phyloP scores from a whole-genome alignment of 2,888 invertebrate species.

The Pseudanteris insignis region DNA sequence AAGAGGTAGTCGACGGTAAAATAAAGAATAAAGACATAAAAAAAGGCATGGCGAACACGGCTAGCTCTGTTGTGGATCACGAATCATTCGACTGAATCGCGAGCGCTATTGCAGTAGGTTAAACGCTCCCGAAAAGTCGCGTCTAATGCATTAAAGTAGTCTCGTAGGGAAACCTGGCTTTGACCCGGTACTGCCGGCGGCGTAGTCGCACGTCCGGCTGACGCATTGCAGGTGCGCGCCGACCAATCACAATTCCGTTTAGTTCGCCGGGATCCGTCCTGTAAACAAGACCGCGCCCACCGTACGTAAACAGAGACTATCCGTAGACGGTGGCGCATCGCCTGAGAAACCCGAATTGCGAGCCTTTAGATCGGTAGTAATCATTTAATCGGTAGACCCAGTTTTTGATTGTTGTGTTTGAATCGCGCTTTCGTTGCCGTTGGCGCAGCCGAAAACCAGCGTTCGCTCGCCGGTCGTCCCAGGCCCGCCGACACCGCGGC shows the following conservation, averaged over 20 bases:
- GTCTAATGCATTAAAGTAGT: conserved; percentile 41
- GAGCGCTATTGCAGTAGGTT: conserved; percentile 37
- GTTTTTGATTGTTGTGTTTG: too few species aligned
- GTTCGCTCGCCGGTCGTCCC: conserved; percentile 1
- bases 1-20: too few species aligned
- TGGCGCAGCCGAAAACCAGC: not conserved
- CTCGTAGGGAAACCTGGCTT: conserved; percentile 57
- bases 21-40: not conserved
- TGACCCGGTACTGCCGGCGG: conserved; percentile 61
- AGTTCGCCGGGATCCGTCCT: conserved; percentile 70
- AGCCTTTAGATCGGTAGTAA: too few species aligned
- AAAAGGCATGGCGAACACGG: not conserved
- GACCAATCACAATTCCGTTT: conserved; percentile 78
- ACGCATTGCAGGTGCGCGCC: conserved; percentile 88
- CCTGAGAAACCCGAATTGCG: conserved; percentile 1
- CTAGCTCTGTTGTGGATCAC: not conserved
- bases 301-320: conserved; percentile 41
- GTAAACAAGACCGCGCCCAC: conserved; percentile 75
- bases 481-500: conserved; percentile 8
- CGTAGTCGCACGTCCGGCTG: conserved; percentile 70
- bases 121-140: conserved; percentile 42
- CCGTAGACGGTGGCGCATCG: conserved; percentile 21
- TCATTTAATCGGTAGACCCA: too few species aligned
- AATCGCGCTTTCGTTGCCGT: not conserved
- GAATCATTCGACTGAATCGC: not conserved